A percentile compares a stretch with the other conserved stretches of the same genome.
These are phyloP conservation scores for Tragopan temminckii DNA, from an alignment of 2,797 vertebrate genomes.

Conservation along the genomic window DNA sequence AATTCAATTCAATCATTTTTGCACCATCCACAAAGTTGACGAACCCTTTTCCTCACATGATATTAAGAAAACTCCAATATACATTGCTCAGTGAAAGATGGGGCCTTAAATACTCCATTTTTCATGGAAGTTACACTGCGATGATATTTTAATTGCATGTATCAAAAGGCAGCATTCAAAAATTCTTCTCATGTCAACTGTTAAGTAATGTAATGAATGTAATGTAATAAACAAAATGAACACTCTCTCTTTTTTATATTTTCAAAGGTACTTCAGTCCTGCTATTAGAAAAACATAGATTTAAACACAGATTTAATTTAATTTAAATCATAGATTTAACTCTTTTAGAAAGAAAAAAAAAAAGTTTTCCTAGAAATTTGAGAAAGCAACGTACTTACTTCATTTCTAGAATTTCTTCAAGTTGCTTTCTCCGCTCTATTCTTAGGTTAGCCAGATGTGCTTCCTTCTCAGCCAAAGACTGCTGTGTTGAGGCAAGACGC, in stretches of 20 bases:
- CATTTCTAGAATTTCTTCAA: constrained; percentile 99
- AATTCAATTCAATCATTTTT: not conserved
- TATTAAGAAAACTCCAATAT: not conserved
- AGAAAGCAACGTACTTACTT: constrained; percentile 87
- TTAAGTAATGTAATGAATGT: not conserved
- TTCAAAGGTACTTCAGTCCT: not conserved
- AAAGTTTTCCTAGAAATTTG: not conserved
- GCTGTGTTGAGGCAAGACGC: constrained; percentile 95
- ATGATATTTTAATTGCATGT: not conserved
- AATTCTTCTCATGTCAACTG: not conserved
- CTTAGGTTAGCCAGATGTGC: constrained; percentile 94
- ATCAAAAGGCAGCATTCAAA: not conserved
- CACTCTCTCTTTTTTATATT: not conserved
- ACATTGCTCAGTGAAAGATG: not conserved
- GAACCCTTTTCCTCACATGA: not conserved
- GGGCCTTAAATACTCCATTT: not conserved
- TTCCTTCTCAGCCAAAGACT: constrained; percentile 95
- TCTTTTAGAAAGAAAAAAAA: not conserved
- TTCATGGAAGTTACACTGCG: not conserved
- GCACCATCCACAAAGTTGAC: not conserved
- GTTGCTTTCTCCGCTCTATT: constrained; percentile 94
- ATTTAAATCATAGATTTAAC: not conserved
- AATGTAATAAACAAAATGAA: not conserved
- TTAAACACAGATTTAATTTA: too few species aligned
- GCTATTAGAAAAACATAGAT: not conserved